Evolutionary conservation across 1,140 invertebrate species (phyloP).

Genomic region (Diorhabda sublineata): DNA sequence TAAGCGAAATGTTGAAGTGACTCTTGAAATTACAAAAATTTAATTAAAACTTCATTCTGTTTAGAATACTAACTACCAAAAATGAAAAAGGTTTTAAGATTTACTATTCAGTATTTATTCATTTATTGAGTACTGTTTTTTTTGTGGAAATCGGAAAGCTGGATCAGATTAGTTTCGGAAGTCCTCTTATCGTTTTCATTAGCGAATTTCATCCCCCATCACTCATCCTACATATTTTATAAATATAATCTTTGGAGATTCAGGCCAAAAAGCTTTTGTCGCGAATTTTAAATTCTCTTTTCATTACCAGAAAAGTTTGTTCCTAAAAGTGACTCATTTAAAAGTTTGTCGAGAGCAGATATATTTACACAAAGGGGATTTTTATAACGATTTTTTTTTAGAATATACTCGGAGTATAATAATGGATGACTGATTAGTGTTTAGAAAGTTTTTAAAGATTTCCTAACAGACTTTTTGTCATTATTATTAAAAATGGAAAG

Average conservation of each 20-base stretch:
- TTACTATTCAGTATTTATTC: no score
- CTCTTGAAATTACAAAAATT: no score
- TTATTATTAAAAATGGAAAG: background rate
- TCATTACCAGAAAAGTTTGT: constrained; percentile 10
- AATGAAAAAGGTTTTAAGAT: no score
- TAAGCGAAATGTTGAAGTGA: no score
- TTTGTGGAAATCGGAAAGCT: background rate
- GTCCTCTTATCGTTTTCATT: constrained; percentile 5
- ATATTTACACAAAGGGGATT: constrained; percentile 15
- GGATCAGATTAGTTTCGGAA: background rate
- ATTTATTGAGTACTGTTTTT: no score
- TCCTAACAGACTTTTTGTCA: background rate
- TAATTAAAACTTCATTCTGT: no score
- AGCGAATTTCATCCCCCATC: constrained; percentile 7
- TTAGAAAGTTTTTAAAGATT: background rate
- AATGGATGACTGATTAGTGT: constrained; percentile 2
- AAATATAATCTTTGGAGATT: constrained; percentile 11
- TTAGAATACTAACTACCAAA: no score
- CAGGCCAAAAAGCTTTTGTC: constrained; percentile 4
- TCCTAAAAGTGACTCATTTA: constrained; percentile 14
- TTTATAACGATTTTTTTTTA: constrained; percentile 1
- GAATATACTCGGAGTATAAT: background rate
- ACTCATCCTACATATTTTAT: constrained; percentile 10
- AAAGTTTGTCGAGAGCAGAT: constrained; percentile 8
- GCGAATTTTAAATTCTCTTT: constrained; percentile 13